Evolutionary conservation across 2,888 invertebrate species (phyloP).

Genomic region (Cephus nigrinus): DNA sequence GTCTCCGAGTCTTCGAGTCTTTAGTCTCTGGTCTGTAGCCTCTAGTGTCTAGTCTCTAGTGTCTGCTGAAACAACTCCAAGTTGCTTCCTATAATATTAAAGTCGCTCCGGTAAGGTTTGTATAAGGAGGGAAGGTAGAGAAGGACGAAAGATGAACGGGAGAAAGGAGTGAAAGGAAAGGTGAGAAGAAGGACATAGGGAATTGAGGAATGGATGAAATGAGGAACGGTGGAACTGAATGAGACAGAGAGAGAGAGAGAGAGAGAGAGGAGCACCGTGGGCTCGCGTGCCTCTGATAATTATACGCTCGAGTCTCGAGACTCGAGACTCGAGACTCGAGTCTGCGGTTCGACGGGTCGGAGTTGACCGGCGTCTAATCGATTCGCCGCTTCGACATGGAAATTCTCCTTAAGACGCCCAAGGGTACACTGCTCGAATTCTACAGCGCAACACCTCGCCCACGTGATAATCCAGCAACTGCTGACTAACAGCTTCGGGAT

Average conservation of each 20-base stretch:
- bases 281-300: slow-evolving; percentile 63
- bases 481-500: no score
- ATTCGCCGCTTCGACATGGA: slow-evolving; percentile 62
- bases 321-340: slow-evolving; percentile 48
- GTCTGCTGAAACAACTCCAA: slow-evolving; percentile 35
- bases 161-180: slow-evolving; percentile 20
- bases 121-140: slow-evolving; percentile 6
- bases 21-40: no score
- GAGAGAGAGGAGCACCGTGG: slow-evolving; percentile 24
- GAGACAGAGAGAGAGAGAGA: slow-evolving; percentile 32
- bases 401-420: slow-evolving; percentile 39
- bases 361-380: slow-evolving; percentile 64
- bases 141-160: slow-evolving; percentile 14
- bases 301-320: slow-evolving; percentile 56
- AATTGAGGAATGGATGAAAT: slow-evolving; percentile 19
- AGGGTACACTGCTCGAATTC: background rate
- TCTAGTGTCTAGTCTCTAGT: no score
- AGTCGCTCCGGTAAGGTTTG: slow-evolving; percentile 5
- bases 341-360: slow-evolving; percentile 62
- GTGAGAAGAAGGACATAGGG: slow-evolving; percentile 15
- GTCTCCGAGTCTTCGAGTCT: background rate
- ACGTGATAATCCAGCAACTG: no score
- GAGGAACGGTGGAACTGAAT: slow-evolving; percentile 16
- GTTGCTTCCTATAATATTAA: slow-evolving; percentile 37
- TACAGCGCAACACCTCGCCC: slow-evolving; percentile 1